These are phyloP conservation scores for Tichodroma muraria DNA, from an alignment of 2,113 vertebrate genomes.

Conservation along the genomic window DNA sequence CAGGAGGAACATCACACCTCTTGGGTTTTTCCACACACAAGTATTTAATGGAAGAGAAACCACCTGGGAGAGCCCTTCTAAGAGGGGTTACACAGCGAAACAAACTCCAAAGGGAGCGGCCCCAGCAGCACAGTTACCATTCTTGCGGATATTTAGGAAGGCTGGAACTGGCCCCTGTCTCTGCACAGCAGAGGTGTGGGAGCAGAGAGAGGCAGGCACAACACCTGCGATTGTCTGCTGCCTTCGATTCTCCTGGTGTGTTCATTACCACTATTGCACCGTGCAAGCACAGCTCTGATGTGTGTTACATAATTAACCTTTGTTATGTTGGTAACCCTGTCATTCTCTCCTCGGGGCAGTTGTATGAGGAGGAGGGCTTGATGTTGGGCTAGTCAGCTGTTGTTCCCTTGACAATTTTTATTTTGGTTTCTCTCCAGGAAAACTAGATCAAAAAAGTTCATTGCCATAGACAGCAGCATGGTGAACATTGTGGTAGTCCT, in stretches of 20 bases:
- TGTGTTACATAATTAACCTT: not conserved
- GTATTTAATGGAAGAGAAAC: not conserved
- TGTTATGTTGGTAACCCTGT: not conserved
- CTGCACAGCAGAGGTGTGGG: rapidly evolving
- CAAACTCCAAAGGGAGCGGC: rapidly evolving
- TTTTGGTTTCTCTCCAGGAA: not conserved
- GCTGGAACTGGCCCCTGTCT: not conserved
- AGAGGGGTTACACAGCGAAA: not conserved
- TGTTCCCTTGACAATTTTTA: not conserved
- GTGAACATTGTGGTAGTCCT: not conserved
- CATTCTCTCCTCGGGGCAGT: not conserved
- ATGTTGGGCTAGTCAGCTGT: not conserved
- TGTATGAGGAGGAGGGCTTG: not conserved
- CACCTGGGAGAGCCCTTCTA: not conserved
- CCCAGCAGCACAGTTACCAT: not conserved
- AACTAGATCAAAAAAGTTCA: not conserved
- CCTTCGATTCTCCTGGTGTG: not conserved
- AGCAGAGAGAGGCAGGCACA: not conserved
- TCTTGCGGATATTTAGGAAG: not conserved
- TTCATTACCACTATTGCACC: not conserved
- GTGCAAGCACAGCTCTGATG: not conserved
- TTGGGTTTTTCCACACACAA: not conserved
- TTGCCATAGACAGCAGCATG: not conserved
- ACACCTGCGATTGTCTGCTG: not conserved
- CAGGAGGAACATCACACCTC: not conserved